These are phyloP conservation scores for Acrobasis suavella DNA, from an alignment of 2,888 invertebrate genomes.

Conservation along the genomic window DNA sequence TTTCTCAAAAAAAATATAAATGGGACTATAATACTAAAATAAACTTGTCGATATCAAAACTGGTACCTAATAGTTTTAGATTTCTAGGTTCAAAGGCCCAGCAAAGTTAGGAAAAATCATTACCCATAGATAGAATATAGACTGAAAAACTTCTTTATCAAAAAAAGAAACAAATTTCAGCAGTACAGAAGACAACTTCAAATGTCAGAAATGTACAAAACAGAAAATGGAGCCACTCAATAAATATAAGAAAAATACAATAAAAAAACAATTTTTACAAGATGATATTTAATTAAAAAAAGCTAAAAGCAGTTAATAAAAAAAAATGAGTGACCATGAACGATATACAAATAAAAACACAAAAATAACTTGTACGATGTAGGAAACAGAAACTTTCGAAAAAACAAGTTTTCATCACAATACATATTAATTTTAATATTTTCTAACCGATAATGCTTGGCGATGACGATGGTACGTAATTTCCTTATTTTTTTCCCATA, in stretches of 20 bases:
- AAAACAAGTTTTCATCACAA: not conserved
- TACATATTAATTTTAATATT: not conserved
- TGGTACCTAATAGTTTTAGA: no score
- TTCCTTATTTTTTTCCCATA: not conserved
- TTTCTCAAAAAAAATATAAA: no score
- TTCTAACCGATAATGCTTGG: conserved; percentile 22
- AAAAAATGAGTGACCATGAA: not conserved
- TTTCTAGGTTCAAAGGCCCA: no score
- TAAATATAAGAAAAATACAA: conserved; percentile 2
- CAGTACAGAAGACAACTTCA: not conserved
- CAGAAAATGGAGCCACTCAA: conserved; percentile 3
- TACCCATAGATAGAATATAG: not conserved
- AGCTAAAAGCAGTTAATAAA: not conserved
- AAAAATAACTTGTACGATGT: not conserved
- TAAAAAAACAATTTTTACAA: not conserved
- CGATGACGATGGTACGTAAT: conserved; percentile 24
- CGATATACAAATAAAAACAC: no score
- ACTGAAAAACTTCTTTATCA: not conserved
- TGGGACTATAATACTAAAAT: no score
- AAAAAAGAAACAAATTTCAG: not conserved
- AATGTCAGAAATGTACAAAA: not conserved
- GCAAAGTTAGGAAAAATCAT: no score
- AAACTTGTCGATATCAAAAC: no score
- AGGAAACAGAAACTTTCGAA: not conserved
- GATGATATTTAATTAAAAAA: not conserved